These are phyloP conservation scores for Acanthochromis polyacanthus DNA, from an alignment of 2,113 vertebrate genomes.

Conservation along the genomic window DNA sequence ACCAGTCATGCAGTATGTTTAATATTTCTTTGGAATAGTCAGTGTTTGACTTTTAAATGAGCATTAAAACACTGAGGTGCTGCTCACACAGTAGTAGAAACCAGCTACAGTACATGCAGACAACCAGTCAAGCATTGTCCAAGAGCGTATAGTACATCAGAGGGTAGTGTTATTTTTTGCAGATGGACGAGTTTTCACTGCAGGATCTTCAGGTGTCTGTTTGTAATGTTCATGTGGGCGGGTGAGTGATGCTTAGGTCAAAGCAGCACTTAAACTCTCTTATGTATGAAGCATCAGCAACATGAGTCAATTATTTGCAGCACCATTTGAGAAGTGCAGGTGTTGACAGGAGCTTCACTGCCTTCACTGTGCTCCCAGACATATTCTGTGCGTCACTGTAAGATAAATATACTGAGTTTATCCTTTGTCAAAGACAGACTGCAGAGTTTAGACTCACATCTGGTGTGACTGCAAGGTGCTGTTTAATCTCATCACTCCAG, in stretches of 20 bases:
- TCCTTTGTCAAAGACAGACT: constrained; percentile 34
- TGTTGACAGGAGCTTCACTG: constrained; percentile 49
- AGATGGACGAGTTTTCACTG: constrained; percentile 12
- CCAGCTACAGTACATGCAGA: constrained; percentile 8
- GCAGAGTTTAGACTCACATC: constrained; percentile 12
- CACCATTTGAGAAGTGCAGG: constrained; percentile 40
- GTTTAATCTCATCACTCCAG: constrained; percentile 22
- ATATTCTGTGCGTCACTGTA: constrained; percentile 14
- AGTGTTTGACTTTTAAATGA: not conserved
- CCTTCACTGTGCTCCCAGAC: constrained; percentile 30
- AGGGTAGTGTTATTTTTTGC: constrained; percentile 11
- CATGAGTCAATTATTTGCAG: constrained; percentile 65
- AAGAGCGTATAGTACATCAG: constrained; percentile 1
- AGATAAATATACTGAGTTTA: constrained; percentile 38
- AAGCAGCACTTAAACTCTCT: constrained; percentile 56
- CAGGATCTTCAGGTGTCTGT: constrained; percentile 36
- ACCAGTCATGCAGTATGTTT: not conserved
- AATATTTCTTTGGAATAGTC: not conserved
- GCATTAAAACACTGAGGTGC: constrained; percentile 3
- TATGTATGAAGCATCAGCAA: constrained; percentile 52
- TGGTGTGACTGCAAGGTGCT: not conserved
- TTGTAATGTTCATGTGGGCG: constrained; percentile 3
- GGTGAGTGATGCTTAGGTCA: constrained; percentile 54
- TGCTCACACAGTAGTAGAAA: not conserved
- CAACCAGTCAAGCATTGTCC: not conserved